Conservation (phyloP, 2,113 vertebrate genomes). For the Pomatostomus ruficeps region DNA sequence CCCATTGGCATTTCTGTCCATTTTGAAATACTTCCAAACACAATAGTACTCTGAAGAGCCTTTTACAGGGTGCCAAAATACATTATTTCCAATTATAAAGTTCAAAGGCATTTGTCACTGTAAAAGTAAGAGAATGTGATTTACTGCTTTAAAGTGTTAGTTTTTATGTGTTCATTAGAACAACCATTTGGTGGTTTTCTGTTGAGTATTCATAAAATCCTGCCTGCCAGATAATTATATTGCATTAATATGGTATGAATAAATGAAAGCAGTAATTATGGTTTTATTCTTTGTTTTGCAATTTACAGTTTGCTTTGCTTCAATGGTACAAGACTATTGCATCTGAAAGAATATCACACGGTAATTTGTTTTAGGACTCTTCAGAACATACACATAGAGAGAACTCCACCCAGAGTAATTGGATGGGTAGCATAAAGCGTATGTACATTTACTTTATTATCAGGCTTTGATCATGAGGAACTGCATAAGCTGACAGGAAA, state of each 20-base stretch:
- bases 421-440: background rate
- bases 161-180: conserved; percentile 42
- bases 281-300: conserved; percentile 66
- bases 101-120: background rate
- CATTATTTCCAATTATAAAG: background rate
- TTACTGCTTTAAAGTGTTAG: conserved; percentile 1
- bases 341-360: conserved; percentile 29
- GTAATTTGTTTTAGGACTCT: conserved; percentile 39
- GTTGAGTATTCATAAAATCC: conserved; percentile 67
- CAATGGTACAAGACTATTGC: conserved; percentile 53
- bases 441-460: background rate
- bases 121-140: conserved; percentile 22
- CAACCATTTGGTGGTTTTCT: conserved; percentile 17
- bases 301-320: conserved; percentile 67
- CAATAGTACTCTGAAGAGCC: background rate
- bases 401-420: background rate
- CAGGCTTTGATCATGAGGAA: background rate
- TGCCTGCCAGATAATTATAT: conserved; percentile 70
- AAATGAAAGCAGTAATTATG: conserved; percentile 72
- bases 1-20: background rate
- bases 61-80: background rate
- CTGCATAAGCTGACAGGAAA: background rate
- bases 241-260: conserved; percentile 73
- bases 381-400: background rate
- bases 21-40: background rate